Evolutionary conservation across 2,113 vertebrate species (phyloP).

Genomic region (Heptranchias perlo): DNA sequence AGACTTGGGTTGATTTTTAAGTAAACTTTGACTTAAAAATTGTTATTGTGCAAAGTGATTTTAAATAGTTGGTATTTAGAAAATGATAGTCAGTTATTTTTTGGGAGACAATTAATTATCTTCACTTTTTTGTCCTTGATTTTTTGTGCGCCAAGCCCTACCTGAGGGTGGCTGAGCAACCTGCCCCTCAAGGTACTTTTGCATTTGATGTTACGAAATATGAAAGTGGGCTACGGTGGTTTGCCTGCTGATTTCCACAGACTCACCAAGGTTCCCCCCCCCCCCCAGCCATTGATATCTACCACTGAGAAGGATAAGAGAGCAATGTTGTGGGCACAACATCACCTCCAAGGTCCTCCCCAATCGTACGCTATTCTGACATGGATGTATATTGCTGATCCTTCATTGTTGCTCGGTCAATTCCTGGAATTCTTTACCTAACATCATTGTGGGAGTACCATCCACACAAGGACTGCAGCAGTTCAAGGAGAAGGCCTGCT

Average conservation of each 20-base stretch:
- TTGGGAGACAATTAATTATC: background rate
- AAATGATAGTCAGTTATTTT: background rate
- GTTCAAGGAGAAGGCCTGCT: background rate
- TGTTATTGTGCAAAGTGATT: background rate
- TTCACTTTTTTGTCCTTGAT: background rate
- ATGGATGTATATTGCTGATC: background rate
- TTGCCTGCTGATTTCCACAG: background rate
- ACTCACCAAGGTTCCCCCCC: background rate
- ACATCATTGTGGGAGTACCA: background rate
- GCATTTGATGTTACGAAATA: background rate
- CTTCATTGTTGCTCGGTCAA: background rate
- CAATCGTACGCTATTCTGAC: background rate
- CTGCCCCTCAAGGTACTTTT: background rate
- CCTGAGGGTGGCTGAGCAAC: background rate
- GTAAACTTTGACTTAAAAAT: background rate
- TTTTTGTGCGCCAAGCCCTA: background rate
- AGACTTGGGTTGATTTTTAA: background rate
- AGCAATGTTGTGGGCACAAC: background rate
- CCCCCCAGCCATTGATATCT: background rate
- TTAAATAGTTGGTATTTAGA: background rate
- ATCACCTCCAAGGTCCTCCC: background rate
- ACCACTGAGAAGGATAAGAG: background rate
- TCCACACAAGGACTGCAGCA: background rate
- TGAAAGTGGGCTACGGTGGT: background rate
- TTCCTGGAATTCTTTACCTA: background rate